These are phyloP conservation scores for Cynopterus brachyotis DNA, from an alignment of 2,113 vertebrate species.

Conservation along the genomic window DNA sequence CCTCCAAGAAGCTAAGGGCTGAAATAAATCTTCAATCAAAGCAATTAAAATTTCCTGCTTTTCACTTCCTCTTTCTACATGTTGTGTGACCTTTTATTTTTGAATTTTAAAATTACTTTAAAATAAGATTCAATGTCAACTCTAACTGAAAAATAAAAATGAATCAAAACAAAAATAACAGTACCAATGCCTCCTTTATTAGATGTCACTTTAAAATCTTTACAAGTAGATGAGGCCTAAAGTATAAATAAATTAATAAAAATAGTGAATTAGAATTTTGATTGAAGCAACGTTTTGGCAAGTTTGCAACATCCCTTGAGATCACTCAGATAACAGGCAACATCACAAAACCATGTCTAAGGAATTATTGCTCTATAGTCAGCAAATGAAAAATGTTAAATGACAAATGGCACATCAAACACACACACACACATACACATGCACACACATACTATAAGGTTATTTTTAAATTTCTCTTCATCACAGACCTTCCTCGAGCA, in stretches of 20 bases:
- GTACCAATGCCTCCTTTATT: not conserved
- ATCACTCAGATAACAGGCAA: not conserved
- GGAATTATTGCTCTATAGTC: not conserved
- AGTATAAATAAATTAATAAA: not conserved
- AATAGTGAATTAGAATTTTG: slow-evolving; percentile 13
- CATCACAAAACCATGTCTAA: not conserved
- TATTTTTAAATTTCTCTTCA: not conserved
- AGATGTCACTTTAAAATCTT: slow-evolving; percentile 27
- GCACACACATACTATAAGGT: not conserved
- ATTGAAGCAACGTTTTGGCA: not conserved
- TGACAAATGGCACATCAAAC: not conserved
- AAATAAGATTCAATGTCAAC: too few species aligned
- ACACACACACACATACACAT: not conserved
- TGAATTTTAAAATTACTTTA: not conserved
- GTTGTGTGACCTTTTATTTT: not conserved
- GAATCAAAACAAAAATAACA: too few species aligned
- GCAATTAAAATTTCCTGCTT: not conserved
- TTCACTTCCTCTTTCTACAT: not conserved
- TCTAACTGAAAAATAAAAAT: too few species aligned
- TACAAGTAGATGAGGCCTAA: not conserved
- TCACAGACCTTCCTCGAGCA: not conserved
- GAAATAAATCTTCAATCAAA: not conserved
- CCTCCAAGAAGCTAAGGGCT: not conserved
- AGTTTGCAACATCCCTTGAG: not conserved
- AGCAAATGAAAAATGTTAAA: not conserved